Percentiles rank a stretch among this genome's conserved stretches.
phyloP scores from a whole-genome alignment of 2,888 invertebrate species.

The Encarsia formosa region DNA sequence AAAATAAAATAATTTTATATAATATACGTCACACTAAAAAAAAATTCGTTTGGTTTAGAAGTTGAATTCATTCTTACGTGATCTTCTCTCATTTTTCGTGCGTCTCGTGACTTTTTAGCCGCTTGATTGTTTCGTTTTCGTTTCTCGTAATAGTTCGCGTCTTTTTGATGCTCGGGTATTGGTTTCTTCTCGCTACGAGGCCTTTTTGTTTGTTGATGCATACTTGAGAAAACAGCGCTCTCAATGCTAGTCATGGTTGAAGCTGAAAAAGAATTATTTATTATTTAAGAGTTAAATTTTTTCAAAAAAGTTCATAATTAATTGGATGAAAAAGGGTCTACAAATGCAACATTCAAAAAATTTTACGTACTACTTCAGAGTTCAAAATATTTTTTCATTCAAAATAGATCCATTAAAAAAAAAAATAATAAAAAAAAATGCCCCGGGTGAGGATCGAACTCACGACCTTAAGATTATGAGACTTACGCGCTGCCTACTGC shows the following conservation, averaged over 20 bases:
- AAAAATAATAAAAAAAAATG: too few species aligned
- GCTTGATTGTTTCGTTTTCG: conserved; percentile 85
- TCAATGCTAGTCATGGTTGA: conserved; percentile 19
- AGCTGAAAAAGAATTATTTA: conserved; percentile 2
- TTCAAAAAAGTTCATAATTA: background rate
- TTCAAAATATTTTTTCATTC: too few species aligned
- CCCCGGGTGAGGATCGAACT: conserved; percentile 92
- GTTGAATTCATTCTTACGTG: conserved; percentile 62
- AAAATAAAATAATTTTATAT: too few species aligned
- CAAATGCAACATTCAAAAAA: too few species aligned
- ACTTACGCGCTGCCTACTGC: conserved; percentile 50
- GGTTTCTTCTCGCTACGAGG: conserved; percentile 80
- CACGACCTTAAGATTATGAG: conserved; percentile 70
- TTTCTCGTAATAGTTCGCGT: conserved; percentile 85
- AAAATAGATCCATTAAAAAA: too few species aligned
- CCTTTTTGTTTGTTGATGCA: conserved; percentile 44
- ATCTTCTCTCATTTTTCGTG: conserved; percentile 81
- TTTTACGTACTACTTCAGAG: too few species aligned
- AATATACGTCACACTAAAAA: too few species aligned
- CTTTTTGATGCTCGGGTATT: conserved; percentile 82
- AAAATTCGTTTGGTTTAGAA: too few species aligned
- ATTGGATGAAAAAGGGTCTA: too few species aligned
- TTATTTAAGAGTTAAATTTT: background rate
- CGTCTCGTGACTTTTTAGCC: conserved; percentile 87
- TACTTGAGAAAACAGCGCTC: conserved; percentile 22